phyloP scores from a whole-genome alignment of 2,888 invertebrate genomes.

The Psylliodes chrysocephalus region DNA sequence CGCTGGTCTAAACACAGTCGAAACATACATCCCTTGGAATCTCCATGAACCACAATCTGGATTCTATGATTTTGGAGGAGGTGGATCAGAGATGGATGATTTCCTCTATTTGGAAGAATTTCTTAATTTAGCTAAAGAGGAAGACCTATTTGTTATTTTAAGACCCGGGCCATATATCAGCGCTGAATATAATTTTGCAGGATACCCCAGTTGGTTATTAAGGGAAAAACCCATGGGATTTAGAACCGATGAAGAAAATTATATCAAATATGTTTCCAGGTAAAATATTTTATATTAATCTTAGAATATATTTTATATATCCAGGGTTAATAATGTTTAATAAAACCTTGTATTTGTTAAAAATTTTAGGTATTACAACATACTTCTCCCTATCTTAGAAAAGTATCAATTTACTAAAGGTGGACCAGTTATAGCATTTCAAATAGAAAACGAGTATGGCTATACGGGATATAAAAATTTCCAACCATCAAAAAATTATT shows the following conservation, averaged over 20 bases:
- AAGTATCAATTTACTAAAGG: conserved; percentile 74
- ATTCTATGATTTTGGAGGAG: conserved; percentile 67
- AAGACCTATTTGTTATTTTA: conserved; percentile 81
- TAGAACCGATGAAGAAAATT: conserved; percentile 50
- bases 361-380: conserved; percentile 64
- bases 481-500: conserved; percentile 60
- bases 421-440: conserved; percentile 88
- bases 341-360: too few relatives aligned
- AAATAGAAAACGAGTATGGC: conserved; percentile 75
- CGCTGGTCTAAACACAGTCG: conserved; percentile 87
- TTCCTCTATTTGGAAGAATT: conserved; percentile 71
- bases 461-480: conserved; percentile 63
- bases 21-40: conserved; percentile 90
- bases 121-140: conserved; percentile 77
- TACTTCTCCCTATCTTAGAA: conserved; percentile 65
- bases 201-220: conserved; percentile 56
- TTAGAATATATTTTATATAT: too few relatives aligned
- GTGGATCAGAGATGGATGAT: conserved; percentile 66
- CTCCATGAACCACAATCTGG: conserved; percentile 62
- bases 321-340: background rate
- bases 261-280: conserved; percentile 61
- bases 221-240: conserved; percentile 65
- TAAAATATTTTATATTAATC: conserved; percentile 42
- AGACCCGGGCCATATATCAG: conserved; percentile 93
- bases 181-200: conserved; percentile 81